Evolutionary conservation across 2,888 invertebrate species (phyloP).

Genomic region (Sinhomidia bicolor): DNA sequence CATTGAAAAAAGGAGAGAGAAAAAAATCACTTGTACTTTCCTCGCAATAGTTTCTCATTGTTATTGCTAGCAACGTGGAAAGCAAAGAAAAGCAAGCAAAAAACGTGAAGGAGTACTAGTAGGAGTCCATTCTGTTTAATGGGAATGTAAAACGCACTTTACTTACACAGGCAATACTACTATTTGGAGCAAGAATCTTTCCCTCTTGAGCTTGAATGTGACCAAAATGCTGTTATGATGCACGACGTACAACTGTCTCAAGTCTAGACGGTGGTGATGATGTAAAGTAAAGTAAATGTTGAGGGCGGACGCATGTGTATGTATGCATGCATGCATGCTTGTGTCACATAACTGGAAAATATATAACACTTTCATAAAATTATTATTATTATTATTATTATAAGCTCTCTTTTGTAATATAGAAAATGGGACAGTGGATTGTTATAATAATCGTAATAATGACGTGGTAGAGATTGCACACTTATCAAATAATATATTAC

Average conservation of each 20-base stretch:
- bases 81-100: not conserved
- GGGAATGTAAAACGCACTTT: slow-evolving; percentile 19
- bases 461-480: not conserved
- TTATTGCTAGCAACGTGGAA: slow-evolving; percentile 57
- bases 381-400: not conserved
- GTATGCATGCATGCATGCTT: too few relatives aligned
- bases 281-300: not conserved
- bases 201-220: too few relatives aligned
- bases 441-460: slow-evolving; percentile 11
- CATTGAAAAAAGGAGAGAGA: not conserved
- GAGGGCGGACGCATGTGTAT: too few relatives aligned
- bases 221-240: slow-evolving; percentile 6
- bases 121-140: slow-evolving; percentile 11
- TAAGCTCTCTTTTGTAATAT: not conserved
- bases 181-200: not conserved
- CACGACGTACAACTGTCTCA: not conserved
- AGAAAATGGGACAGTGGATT: not conserved
- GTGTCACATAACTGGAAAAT: not conserved
- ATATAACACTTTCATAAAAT: slow-evolving; percentile 9
- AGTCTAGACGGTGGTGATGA: not conserved
- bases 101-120: too few relatives aligned
- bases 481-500: too few relatives aligned
- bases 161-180: not conserved
- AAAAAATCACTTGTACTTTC: not conserved
- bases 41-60: slow-evolving; percentile 52